Base-by-base conservation (phyloP, 2,113 vertebrate species). In the Lycocorax pyrrhopterus region DNA sequence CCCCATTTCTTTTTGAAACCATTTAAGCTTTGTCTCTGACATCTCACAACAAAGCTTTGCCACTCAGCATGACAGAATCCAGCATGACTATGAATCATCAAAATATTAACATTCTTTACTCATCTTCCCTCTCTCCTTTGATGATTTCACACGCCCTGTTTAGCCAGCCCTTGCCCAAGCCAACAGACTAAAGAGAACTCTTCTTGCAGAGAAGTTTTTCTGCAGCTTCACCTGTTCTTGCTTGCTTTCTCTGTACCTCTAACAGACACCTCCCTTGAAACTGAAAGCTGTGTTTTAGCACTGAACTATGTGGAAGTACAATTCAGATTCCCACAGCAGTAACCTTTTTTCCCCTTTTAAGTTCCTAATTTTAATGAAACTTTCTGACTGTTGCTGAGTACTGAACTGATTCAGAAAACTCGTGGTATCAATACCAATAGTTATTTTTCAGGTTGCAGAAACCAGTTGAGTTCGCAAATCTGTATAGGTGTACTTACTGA, bases 51-150 rank as follows among this genome's bases (percentile, higher is more conserved):
- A 81, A 87, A 91, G 47, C 66, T 81, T 56, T 30, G 4, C 53
- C 67, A 82, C 27, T 78, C 26, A 32, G 29, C 21, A 35, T 91
- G 87, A 94, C 73, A 63, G 32, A 85, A 1, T 26, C 25, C 56
- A 46, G 69, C 41, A 47, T 94, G 95, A 95, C 92, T 64, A 79
- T 84, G 93, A 96, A 72, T 93, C 95, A 96, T 62, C 43, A 51
- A 73, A 74, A 59, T 23, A 82, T 14, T 77, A 80, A 66, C 26
- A 71, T 44, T 78, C 81, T 59, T 91, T 63, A 75, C 43, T 95
- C 46, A 63, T 13, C 81, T 89, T 75, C 74, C 77, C 66, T 60
- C 41, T 72, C 4, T 49, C 49, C 35, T 74, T 49, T 43, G 58
- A 91, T 82, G 74, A 93, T 23, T 89, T 79, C 66, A 68, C 8